Evolutionary conservation across 2,888 invertebrate genomes (phyloP).

Genomic region (Cynaeus angustus): DNA sequence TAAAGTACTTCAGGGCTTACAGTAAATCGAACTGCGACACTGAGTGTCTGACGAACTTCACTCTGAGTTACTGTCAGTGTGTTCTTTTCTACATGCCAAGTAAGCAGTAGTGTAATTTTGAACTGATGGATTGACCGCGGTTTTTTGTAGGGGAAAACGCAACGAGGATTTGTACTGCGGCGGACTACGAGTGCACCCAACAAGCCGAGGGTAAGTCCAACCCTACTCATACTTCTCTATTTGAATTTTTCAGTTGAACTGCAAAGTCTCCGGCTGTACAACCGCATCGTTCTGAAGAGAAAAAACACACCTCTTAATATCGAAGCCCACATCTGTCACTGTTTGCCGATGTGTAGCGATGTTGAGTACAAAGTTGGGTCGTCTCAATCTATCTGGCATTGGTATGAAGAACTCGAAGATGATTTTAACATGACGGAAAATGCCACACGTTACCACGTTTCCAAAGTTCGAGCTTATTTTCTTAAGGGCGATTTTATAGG

Average conservation of each 20-base stretch:
- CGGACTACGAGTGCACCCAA: slow-evolving; percentile 72
- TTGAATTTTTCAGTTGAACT: not conserved
- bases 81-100: slow-evolving; percentile 80
- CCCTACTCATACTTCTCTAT: not conserved
- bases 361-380: slow-evolving; percentile 12
- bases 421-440: slow-evolving; percentile 5
- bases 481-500: slow-evolving; percentile 82
- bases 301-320: not conserved
- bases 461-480: slow-evolving; percentile 73
- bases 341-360: slow-evolving; percentile 31
- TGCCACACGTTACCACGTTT: slow-evolving; percentile 10
- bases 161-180: slow-evolving; percentile 75
- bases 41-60: slow-evolving; percentile 82
- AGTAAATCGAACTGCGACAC: slow-evolving; percentile 82
- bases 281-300: not conserved
- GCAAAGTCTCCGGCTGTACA: not conserved
- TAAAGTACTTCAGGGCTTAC: slow-evolving; percentile 79
- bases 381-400: slow-evolving; percentile 31
- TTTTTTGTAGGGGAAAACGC: slow-evolving; percentile 71
- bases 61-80: slow-evolving; percentile 69
- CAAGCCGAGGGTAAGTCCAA: slow-evolving; percentile 61
- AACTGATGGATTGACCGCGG: not conserved
- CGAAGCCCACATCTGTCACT: slow-evolving; percentile 16
- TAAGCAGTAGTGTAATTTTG: slow-evolving; percentile 56
- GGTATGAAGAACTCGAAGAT: slow-evolving; percentile 9